Conservation (phyloP, 2,797 vertebrate species). For the Sparus aurata region DNA sequence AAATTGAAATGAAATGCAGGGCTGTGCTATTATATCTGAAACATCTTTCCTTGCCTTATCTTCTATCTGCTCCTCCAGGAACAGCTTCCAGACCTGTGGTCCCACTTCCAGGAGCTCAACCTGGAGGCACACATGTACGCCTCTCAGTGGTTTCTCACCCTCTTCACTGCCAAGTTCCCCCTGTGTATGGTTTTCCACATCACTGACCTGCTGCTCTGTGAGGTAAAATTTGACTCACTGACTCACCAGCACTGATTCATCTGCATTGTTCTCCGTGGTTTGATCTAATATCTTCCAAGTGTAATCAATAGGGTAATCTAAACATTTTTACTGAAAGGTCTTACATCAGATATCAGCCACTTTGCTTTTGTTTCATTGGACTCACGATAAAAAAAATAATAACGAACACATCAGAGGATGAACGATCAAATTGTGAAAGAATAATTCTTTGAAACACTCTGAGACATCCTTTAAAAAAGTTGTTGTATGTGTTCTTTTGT, state of each 20-base stretch:
- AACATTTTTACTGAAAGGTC: constrained; percentile 15
- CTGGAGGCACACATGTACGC: constrained; percentile 99
- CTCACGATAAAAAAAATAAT: background rate
- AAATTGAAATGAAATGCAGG: constrained; percentile 45
- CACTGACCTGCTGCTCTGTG: constrained; percentile 96
- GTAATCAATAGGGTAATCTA: constrained; percentile 34
- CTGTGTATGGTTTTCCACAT: constrained; percentile 99
- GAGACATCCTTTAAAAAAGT: background rate
- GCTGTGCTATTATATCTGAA: constrained; percentile 37
- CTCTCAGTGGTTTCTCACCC: constrained; percentile 98
- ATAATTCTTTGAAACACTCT: background rate
- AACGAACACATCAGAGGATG: background rate
- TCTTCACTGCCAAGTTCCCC: constrained; percentile 99
- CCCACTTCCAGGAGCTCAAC: constrained; percentile 92
- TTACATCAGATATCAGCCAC: background rate
- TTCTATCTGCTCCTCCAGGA: constrained; percentile 83
- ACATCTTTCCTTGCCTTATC: constrained; percentile 10
- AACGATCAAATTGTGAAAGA: background rate
- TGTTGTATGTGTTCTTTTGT: background rate
- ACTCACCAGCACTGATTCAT: constrained; percentile 7
- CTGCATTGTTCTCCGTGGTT: constrained; percentile 14
- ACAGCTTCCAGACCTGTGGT: constrained; percentile 93
- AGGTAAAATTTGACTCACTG: constrained; percentile 84
- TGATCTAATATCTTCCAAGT: constrained; percentile 15
- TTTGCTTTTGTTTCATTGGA: background rate